Evolutionary conservation across 2,797 vertebrate species (phyloP).

Genomic region (Enteromius trimaculatus): DNA sequence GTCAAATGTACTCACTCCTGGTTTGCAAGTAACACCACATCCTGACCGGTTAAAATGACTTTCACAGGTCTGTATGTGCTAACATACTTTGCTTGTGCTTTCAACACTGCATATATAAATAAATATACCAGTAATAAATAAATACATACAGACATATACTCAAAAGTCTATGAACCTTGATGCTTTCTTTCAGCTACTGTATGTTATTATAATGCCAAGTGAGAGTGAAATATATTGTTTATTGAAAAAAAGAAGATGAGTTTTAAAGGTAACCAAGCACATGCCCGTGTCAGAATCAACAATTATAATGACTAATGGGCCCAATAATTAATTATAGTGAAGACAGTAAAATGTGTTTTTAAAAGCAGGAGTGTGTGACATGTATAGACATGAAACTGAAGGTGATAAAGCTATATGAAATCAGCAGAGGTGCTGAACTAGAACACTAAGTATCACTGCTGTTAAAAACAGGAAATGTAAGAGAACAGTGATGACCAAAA

Average conservation of each 20-base stretch:
- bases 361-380: conserved; percentile 21
- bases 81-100: background rate
- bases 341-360: conserved; percentile 24
- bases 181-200: background rate
- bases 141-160: background rate
- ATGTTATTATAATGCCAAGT: background rate
- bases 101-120: background rate
- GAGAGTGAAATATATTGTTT: background rate
- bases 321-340: conserved; percentile 33
- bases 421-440: conserved; percentile 13
- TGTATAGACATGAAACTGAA: conserved; percentile 25
- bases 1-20: background rate
- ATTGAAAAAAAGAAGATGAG: background rate
- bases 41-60: background rate
- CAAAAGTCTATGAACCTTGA: background rate
- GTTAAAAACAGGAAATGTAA: conserved; percentile 39
- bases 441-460: conserved; percentile 5
- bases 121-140: background rate
- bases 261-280: conserved; percentile 3
- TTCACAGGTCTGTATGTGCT: background rate
- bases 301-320: conserved; percentile 36
- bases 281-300: conserved; percentile 13
- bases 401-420: conserved; percentile 24
- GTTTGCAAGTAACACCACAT: background rate
- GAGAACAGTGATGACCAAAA: background rate